Evolutionary conservation across 2,888 invertebrate species (phyloP).

Genomic region (Gibbula magus): DNA sequence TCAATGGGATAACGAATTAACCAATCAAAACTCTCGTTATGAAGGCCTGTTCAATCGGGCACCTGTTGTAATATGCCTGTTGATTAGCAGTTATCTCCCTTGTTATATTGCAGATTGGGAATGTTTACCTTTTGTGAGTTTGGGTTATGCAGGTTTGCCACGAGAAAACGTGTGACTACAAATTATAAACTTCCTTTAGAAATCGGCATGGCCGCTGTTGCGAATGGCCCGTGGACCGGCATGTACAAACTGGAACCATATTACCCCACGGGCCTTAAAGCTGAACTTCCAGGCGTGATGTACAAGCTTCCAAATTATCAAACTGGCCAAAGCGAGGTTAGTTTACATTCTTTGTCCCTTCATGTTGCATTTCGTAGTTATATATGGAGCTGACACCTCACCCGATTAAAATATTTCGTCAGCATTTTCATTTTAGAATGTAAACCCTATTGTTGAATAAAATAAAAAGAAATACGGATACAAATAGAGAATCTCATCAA

Average conservation of each 20-base stretch:
- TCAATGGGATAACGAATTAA: conserved; percentile 9
- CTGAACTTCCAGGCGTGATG: conserved; percentile 49
- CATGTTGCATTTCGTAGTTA: too few relatives aligned
- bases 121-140: neutral
- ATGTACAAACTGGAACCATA: conserved; percentile 30
- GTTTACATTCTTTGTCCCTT: neutral
- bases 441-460: too few relatives aligned
- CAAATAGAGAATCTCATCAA: too few relatives aligned
- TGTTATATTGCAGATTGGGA: neutral
- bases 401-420: too few relatives aligned
- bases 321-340: neutral
- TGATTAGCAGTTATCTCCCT: neutral
- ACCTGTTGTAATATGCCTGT: neutral
- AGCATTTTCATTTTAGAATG: too few relatives aligned
- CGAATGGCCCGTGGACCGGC: neutral
- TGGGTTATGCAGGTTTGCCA: neutral
- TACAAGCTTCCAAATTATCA: conserved; percentile 45
- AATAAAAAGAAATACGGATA: too few relatives aligned
- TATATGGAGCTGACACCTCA: too few relatives aligned
- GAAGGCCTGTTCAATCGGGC: neutral
- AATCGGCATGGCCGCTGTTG: conserved; percentile 8
- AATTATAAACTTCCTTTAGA: neutral
- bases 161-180: conserved; percentile 1
- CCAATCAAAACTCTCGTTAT: neutral
- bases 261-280: conserved; percentile 19